Percentiles rank a stretch among this genome's conserved stretches.
phyloP scores from a whole-genome alignment of 92 coral and sea anemone genomes.

The Palythoa grandiflora region DNA sequence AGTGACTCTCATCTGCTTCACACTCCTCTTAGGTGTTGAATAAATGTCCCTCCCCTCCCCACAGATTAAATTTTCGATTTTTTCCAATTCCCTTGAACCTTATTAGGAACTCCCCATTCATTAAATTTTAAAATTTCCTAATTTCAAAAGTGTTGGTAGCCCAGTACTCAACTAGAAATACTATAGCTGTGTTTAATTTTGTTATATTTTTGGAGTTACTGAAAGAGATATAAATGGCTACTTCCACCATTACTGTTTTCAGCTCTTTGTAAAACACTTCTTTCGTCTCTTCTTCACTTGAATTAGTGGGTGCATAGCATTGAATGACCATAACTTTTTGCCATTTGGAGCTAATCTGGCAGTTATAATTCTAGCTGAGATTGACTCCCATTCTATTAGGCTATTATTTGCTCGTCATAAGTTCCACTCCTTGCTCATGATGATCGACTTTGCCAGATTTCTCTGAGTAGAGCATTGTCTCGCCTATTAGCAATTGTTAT shows the following conservation, averaged over 20 bases:
- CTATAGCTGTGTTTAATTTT: not conserved
- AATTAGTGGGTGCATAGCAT: conserved; percentile 55
- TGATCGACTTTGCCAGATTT: conserved; percentile 22
- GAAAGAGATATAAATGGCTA: too few species aligned
- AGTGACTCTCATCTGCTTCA: too few species aligned
- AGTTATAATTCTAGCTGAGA: conserved; percentile 31
- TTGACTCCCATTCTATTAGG: conserved; percentile 50
- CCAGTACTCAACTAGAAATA: too few species aligned
- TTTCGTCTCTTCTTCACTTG: conserved; percentile 30
- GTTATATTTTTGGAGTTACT: not conserved
- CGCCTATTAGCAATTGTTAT: conserved; percentile 1
- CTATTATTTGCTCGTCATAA: conserved; percentile 35
- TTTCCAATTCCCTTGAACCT: too few species aligned
- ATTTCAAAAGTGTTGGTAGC: too few species aligned
- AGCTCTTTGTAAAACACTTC: conserved; percentile 42
- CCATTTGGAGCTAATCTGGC: conserved; percentile 47
- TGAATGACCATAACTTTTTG: conserved; percentile 45
- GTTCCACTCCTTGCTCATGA: conserved; percentile 37
- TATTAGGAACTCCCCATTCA: too few species aligned
- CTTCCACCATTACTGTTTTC: too few species aligned
- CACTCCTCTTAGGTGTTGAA: too few species aligned
- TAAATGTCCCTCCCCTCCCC: too few species aligned
- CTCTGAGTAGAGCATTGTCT: conserved; percentile 28
- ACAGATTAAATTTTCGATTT: too few species aligned
- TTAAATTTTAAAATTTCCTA: too few species aligned